Base-by-base conservation (phyloP, 2,113 vertebrate genomes). In the Eonycteris spelaea region DNA sequence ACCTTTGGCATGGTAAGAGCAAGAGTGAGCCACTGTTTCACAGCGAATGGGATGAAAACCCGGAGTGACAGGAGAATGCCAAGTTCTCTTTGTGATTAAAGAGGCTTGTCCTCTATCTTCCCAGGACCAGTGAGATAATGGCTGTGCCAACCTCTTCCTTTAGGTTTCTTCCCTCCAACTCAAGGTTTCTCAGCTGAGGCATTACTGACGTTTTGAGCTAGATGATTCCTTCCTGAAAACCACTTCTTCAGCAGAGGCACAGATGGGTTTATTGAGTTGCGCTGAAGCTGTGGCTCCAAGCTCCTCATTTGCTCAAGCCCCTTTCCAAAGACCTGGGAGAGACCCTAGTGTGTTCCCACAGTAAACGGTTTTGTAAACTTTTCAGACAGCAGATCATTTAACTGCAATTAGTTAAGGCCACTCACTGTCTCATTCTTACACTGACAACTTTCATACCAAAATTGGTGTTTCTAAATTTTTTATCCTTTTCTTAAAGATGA, bases 401-500 rank as follows among this genome's bases (percentile, higher is more conserved):
- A 38, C 67, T 55, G 51, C 33, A 30, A 3, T 68, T 45, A 26
- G 4, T 78, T 51, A 74, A 80, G 71, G 87, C 19, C 35, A 33
- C n/a, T 45, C 40, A 61, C 15, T 53, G 22, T 40, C 22, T 88
- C 19, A 6, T 35, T 84, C 83, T 45, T 21, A 87, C 65, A 48
- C 48, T n/a, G 40, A 89, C 13, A 43, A 43, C 22, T 84, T 70
- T 92, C 40, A 82, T 35, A 68, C 40, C 13, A 55, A 73, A 65
- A 55, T 78, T 59, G 74, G 28, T 43, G 38, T 35, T 84, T 84
- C 33, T 24, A 59, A 83, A 63, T 30, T 83, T 95, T 19, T 67
- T 22, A n/a, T 28, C 18, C 19, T 92, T 90, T 86, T 57, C 88
- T 74, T 85, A 63, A 88, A 55, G 30, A 51, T 28, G 28, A 19